Base-by-base conservation (phyloP, 2,113 vertebrate species). In the Xiphophorus hellerii region DNA sequence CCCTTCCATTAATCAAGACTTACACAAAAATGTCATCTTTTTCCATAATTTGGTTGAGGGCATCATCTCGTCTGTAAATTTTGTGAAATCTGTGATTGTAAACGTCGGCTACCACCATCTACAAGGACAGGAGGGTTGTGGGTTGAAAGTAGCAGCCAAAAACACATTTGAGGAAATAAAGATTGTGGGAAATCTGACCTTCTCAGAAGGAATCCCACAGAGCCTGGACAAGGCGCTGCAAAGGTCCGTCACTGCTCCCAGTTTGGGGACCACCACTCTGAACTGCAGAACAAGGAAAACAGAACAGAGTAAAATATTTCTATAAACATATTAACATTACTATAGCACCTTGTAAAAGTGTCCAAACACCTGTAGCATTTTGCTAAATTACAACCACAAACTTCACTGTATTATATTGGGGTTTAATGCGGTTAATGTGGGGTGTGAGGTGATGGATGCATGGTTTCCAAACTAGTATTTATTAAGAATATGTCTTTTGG, bases 41-140 rank as follows among this genome's bases (percentile, higher is more conserved):
- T 72, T 98, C 96, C 94, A 97, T 95, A 73, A 98, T 99, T 86
- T 96, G 95, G 90, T 95, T 98, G 89, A 99, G 96, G 81, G 95
- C 95, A 85, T 99, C 97, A 80, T 98, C 97, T 87, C 94, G 95
- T 89, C 96, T 95, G 90, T 98, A 98, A 76, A 98, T 96, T 94
- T 99, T 99, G 90, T 99, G 97, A 92, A 98, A 99, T 61, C 97
- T 95, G 82, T 98, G 97, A 94, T 98, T 99, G 93, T 99, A 99
- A 84, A 99, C 97, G 35, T 98, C 97, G 42, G 97, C 95, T 88
- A 99, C 97, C 93, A 98, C 95, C 97, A 99, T 99, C 97, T 99
- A 89, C 74, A 71, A 66, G 22, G 15, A 81, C 25, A 70, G 33
- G 4, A 0, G n/a, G 51, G n/a, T 66, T 27, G 25, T 10, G 22